Evolutionary conservation across 2,797 vertebrate species (phyloP), one percentile per base, ranked within the genome.

Genomic region (Molossus molossus): DNA sequence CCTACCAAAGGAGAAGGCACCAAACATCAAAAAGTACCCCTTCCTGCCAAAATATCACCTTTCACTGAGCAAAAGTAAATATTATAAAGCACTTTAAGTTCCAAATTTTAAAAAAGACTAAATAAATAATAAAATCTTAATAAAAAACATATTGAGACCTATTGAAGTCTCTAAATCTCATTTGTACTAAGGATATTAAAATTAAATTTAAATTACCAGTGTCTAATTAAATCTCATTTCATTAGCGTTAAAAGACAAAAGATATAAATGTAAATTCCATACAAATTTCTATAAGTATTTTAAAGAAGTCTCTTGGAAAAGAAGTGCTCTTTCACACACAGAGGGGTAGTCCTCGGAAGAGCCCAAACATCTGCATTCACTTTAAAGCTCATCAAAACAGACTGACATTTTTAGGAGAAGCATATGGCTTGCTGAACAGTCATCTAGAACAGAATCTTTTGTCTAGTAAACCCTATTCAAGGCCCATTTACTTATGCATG

Each of bases 391-490:
- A 97, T 98, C 97, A 96, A 81, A 83, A 97, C 90, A 95, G 95
- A 98, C 88, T 97, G 96, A 97, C 97, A 85, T 91, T 97, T 97
- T 97, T 97, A 98, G 95, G 96, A 97, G 97, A 96, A 97, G 95
- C 97, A 98, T 96, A 97, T 95, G 96, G 96, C 50, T 94, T 91
- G 40, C 77, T 95, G 83, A 95, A 94, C 96, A 95, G 92, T 90
- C 97, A 96, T 95, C 97, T 98, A 98, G 97, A 98, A 98, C 96
- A 62, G 86, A 76, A 89, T 95, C 97, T 97, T 97, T 97, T 96
- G 96, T 97, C 95, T 84, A 93, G 94, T 77, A 93, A 97, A 57
- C 91, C 60, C 91, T 97, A 97, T 95, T 97, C 91, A 97, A 95
- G 94, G 94, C 67, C 94, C 86, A 96, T 96, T 97, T 91, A 92